phyloP scores from a whole-genome alignment of 92 coral and sea anemone species.

The Pocillopora grandis region DNA sequence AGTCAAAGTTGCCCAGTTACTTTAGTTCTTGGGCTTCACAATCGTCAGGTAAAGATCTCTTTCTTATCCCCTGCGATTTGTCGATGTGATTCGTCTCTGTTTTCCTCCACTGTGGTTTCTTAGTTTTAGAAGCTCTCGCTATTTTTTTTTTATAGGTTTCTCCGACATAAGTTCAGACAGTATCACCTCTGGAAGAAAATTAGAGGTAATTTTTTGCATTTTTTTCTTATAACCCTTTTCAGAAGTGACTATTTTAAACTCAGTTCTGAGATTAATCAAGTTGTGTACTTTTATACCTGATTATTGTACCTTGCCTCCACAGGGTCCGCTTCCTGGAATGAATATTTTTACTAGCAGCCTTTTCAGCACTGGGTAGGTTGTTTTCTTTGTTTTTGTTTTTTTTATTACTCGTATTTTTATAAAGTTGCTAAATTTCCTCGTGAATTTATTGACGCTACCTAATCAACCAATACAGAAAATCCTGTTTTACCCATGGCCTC shows the following conservation, averaged over 20 bases:
- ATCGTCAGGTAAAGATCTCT: constrained; percentile 52
- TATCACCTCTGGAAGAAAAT: constrained; percentile 44
- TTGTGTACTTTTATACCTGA: not conserved
- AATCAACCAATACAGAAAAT: no score
- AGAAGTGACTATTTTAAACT: no score
- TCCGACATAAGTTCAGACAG: constrained; percentile 73
- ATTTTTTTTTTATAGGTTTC: constrained; percentile 52
- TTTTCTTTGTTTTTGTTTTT: no score
- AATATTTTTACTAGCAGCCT: constrained; percentile 88
- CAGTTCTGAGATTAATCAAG: no score
- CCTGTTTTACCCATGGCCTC: no score
- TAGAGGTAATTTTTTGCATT: constrained; percentile 25
- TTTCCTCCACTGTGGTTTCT: not conserved
- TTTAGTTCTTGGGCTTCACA: constrained; percentile 92
- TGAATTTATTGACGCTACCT: no score
- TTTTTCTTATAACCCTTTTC: no score
- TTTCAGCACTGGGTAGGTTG: constrained; percentile 83
- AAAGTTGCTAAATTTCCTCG: not conserved
- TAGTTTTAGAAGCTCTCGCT: not conserved
- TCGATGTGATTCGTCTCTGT: not conserved
- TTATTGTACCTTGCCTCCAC: not conserved
- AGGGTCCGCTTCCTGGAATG: constrained; percentile 92
- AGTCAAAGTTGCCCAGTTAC: constrained; percentile 63
- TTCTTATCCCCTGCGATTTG: not conserved
- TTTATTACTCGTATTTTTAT: not conserved